Base-by-base conservation (phyloP, 2,888 invertebrate genomes). In the Chrysolina americana region DNA sequence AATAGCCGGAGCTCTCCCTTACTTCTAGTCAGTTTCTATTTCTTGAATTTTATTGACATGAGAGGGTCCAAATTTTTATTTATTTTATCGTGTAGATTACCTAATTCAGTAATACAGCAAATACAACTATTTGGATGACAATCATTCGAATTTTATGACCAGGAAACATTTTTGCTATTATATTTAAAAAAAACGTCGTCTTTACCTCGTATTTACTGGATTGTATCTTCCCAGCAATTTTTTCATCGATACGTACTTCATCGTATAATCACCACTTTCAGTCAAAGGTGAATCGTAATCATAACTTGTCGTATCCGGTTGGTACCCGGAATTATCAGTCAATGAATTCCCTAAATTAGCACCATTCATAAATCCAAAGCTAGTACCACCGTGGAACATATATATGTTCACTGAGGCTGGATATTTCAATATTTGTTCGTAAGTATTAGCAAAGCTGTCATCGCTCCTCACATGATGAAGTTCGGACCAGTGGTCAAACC, bases 341-440 rank as follows among this genome's bases (percentile, higher is more conserved):
- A 41, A 13, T 0, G n/a, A 48, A 48, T 80, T 79, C 0, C 48
- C 72, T 23, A 80, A 23, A 69, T 81, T 85, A 66, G 80, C 83
- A 23, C 87, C 87, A 96, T 36, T 97, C 70, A 84, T 76, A 68
- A 93, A 96, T 72, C 93, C 95, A 85, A 94, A 95, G 84, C 95
- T 97, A 0, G 95, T 95, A 66, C 98, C 97, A n/a, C 98, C 98
- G 83, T 93, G 94, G 88, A 96, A 97, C 94, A 98, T 96, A 86
- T 97, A 98, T 83, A 97, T 92, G 84, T 96, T 97, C 36, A 97
- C 92, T 69, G 93, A 92, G 8, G 90, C 91, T 47, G 84, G 84
- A 63, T 83, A 84, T n/a, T 70, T 75, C 28, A 85, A 65, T 36
- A 84, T 85, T 66, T 71, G 65, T 68, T 83, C 81, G 48, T 78